phyloP scores from a whole-genome alignment of 2,113 vertebrate genomes.

The Hippocampus barbouri region DNA sequence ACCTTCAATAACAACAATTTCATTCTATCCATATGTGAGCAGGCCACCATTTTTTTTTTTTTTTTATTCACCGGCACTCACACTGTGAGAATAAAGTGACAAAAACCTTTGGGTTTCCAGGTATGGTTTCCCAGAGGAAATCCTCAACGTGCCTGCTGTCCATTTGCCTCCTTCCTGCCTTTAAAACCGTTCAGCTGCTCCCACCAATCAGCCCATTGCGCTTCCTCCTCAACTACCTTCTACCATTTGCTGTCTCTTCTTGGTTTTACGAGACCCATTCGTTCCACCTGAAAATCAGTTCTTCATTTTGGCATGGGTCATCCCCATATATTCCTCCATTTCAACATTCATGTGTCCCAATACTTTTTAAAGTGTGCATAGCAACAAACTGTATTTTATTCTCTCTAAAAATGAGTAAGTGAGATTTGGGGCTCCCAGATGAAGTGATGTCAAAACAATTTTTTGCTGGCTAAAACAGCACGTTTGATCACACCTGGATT shows the following conservation, averaged over 20 bases:
- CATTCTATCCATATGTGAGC: not conserved
- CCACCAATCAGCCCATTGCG: conserved; percentile 28
- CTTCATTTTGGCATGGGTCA: not conserved
- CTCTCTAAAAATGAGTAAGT: no score
- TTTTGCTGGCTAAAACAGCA: no score
- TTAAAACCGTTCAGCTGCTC: conserved; percentile 39
- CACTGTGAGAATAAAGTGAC: not conserved
- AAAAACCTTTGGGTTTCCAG: conserved; percentile 4
- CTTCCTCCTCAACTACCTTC: conserved; percentile 28
- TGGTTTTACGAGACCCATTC: not conserved
- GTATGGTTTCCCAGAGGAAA: conserved; percentile 12
- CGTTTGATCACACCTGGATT: no score
- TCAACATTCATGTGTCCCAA: no score
- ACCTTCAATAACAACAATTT: not conserved
- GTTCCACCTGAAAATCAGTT: not conserved
- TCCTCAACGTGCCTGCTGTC: not conserved
- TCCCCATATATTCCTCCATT: no score
- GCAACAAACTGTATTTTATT: no score
- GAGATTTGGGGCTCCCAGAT: no score
- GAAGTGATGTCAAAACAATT: no score
- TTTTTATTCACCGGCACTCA: not conserved
- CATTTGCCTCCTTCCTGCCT: conserved; percentile 9
- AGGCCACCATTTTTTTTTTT: not conserved
- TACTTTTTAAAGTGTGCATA: not conserved
- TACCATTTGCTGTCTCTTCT: conserved; percentile 31